Conservation (phyloP, 2,888 invertebrate genomes). For the Macrosiphum euphorbiae region DNA sequence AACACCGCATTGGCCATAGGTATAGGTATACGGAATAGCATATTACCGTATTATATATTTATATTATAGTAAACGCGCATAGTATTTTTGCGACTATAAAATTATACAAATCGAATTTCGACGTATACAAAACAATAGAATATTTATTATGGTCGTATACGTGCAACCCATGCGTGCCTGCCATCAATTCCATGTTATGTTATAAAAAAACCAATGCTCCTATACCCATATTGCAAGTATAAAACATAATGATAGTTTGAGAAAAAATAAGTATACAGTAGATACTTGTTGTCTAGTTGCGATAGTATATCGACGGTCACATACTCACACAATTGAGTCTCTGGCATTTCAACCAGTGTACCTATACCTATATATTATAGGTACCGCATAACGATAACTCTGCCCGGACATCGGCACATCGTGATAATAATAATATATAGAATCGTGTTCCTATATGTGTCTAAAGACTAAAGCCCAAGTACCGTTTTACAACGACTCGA, state of each 20-base stretch:
- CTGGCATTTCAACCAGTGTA: neutral
- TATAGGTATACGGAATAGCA: neutral
- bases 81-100: neutral
- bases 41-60: neutral
- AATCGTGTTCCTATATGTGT: neutral
- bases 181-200: neutral
- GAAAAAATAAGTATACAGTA: neutral
- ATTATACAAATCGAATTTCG: neutral
- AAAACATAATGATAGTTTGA: neutral
- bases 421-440: neutral
- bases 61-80: no score
- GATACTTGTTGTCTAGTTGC: neutral
- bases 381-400: neutral
- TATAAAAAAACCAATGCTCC: neutral
- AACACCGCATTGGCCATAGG: neutral
- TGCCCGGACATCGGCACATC: neutral
- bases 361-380: neutral
- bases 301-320: neutral
- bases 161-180: neutral
- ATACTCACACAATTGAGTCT: neutral
- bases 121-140: neutral
- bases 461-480: neutral
- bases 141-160: neutral
- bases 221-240: neutral
- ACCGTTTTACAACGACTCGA: neutral